A percentile compares a stretch with the other conserved stretches of the same genome.
Conservation (phyloP, 2,888 invertebrate species). For the Leptarthrus brevirostris region DNA sequence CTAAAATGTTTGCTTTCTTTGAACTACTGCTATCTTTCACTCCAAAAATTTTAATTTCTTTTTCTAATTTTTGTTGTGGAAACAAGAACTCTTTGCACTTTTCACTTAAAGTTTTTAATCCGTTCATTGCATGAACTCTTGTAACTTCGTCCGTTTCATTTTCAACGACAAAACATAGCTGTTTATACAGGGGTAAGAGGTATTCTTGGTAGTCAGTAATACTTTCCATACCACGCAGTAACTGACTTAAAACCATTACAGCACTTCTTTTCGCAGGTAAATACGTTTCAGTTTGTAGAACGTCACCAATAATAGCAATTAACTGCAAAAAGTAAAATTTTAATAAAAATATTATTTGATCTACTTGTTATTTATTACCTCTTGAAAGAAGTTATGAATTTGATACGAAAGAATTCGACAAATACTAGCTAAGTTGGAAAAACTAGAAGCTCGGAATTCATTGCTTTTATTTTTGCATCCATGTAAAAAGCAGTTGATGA, state of each 20-base stretch:
- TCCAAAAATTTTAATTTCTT: constrained; percentile 63
- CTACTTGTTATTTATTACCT: no score
- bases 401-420: constrained; percentile 63
- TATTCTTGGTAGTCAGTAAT: constrained; percentile 63
- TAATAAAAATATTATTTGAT: neutral
- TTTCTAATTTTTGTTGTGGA: constrained; percentile 58
- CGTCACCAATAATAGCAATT: constrained; percentile 59
- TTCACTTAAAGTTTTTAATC: constrained; percentile 60
- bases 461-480: constrained; percentile 60
- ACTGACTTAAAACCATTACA: constrained; percentile 62
- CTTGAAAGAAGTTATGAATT: constrained; percentile 65
- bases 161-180: constrained; percentile 60
- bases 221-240: constrained; percentile 64
- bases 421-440: constrained; percentile 64
- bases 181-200: constrained; percentile 64
- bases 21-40: constrained; percentile 58
- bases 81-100: constrained; percentile 62
- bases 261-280: constrained; percentile 65
- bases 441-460: constrained; percentile 65
- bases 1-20: constrained; percentile 59
- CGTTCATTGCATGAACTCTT: constrained; percentile 64
- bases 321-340: constrained; percentile 55
- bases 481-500: constrained; percentile 63
- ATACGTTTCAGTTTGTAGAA: constrained; percentile 61
- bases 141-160: constrained; percentile 62